phyloP scores from a whole-genome alignment of 2,797 vertebrate species.

The Threskiornis aethiopicus region DNA sequence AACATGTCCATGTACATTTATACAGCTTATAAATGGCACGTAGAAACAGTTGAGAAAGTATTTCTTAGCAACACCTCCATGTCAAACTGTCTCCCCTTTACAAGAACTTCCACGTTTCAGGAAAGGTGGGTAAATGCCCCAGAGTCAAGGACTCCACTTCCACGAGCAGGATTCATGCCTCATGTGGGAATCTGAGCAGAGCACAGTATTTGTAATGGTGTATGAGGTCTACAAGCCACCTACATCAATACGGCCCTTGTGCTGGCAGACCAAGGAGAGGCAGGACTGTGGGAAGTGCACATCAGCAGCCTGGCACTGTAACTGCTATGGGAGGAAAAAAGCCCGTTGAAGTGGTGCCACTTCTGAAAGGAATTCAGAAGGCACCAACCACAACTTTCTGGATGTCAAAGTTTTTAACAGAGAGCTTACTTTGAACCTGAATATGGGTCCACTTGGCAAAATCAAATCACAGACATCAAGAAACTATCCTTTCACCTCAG shows the following conservation, averaged over 20 bases:
- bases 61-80: not conserved
- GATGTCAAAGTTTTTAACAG: not conserved
- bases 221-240: not conserved
- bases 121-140: not conserved
- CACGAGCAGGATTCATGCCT: not conserved
- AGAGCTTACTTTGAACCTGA: not conserved
- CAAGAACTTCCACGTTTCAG: not conserved
- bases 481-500: not conserved
- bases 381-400: not conserved
- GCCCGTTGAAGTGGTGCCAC: not conserved
- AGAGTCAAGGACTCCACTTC: not conserved
- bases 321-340: not conserved
- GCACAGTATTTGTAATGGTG: not conserved
- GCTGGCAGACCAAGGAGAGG: not conserved
- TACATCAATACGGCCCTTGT: not conserved
- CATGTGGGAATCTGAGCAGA: not conserved
- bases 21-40: not conserved
- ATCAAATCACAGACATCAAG: not conserved
- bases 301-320: not conserved
- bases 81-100: not conserved
- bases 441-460: not conserved
- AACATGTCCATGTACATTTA: not conserved
- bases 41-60: not conserved
- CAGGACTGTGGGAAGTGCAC: not conserved
- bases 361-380: not conserved